Evolutionary conservation across 2,888 invertebrate species (phyloP).

Genomic region (Heliconius charithonia): DNA sequence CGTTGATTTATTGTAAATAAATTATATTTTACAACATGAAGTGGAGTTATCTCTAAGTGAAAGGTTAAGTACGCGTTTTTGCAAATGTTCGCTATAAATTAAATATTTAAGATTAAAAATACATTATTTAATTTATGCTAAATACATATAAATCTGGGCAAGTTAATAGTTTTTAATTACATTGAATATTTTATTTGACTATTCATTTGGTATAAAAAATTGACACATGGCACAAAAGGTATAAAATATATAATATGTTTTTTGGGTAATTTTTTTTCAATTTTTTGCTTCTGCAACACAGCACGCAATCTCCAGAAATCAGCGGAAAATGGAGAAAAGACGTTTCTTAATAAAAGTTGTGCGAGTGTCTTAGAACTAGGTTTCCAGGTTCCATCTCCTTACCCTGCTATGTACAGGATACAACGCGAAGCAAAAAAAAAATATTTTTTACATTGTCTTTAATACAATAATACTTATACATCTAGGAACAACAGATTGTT

Average conservation of each 20-base stretch:
- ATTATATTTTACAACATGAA: not conserved
- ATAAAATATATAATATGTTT: too few species aligned
- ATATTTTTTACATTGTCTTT: not conserved
- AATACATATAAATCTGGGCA: slow-evolving; percentile 4
- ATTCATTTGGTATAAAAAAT: not conserved
- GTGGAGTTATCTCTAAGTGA: slow-evolving; percentile 23
- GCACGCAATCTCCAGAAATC: too few species aligned
- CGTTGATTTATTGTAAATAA: slow-evolving; percentile 19
- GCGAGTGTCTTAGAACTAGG: too few species aligned
- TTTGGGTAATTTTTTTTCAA: too few species aligned
- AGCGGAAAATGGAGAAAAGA: too few species aligned
- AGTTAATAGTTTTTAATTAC: not conserved
- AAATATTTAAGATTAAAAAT: slow-evolving; percentile 21
- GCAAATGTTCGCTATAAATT: slow-evolving; percentile 19
- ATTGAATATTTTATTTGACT: not conserved
- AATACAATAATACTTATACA: not conserved
- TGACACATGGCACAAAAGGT: too few species aligned
- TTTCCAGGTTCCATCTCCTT: too few species aligned
- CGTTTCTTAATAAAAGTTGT: too few species aligned
- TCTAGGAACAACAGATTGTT: not conserved
- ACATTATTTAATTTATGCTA: slow-evolving; percentile 19
- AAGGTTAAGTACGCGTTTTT: slow-evolving; percentile 24
- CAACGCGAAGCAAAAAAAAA: not conserved
- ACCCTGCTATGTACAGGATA: not conserved
- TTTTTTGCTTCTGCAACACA: too few species aligned